These are phyloP conservation scores for Plecturocebus donacophilus DNA, from an alignment of 2,113 vertebrate genomes.

Conservation along the genomic window DNA sequence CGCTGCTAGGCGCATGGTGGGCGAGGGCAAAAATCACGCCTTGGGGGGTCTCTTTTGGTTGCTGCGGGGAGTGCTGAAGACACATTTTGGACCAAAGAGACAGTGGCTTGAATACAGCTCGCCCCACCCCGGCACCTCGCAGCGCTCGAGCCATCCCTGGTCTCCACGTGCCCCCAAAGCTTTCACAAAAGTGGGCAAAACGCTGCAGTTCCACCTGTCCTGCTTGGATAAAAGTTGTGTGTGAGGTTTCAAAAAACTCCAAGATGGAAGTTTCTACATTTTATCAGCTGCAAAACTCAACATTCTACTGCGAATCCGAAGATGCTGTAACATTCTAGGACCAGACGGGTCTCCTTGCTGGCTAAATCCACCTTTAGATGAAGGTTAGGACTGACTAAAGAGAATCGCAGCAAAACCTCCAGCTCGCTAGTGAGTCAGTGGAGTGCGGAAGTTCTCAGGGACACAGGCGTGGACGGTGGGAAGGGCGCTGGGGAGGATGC, in stretches of 20 bases:
- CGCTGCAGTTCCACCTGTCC: background rate
- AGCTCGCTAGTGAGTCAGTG: background rate
- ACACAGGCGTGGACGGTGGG: background rate
- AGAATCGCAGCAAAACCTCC: background rate
- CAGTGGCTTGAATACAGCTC: accelerated
- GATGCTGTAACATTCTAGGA: background rate
- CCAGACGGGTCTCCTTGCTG: background rate
- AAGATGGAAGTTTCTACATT: background rate
- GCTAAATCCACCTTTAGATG: too few relatives aligned
- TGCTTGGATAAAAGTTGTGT: accelerated
- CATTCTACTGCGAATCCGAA: background rate
- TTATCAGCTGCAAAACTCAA: background rate
- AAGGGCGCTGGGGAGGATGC: accelerated
- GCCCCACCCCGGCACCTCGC: accelerated
- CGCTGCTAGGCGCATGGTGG: accelerated
- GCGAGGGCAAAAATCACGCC: background rate
- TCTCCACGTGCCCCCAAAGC: accelerated
- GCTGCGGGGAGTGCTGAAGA: background rate
- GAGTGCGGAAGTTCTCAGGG: background rate
- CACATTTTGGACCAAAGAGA: background rate
- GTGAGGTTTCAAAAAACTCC: background rate
- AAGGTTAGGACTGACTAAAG: background rate
- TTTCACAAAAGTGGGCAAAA: background rate
- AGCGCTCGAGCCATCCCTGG: accelerated
- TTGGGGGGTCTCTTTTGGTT: background rate